Conservation (phyloP, 2,797 vertebrate species). For the Enteromius fasciolatus region DNA sequence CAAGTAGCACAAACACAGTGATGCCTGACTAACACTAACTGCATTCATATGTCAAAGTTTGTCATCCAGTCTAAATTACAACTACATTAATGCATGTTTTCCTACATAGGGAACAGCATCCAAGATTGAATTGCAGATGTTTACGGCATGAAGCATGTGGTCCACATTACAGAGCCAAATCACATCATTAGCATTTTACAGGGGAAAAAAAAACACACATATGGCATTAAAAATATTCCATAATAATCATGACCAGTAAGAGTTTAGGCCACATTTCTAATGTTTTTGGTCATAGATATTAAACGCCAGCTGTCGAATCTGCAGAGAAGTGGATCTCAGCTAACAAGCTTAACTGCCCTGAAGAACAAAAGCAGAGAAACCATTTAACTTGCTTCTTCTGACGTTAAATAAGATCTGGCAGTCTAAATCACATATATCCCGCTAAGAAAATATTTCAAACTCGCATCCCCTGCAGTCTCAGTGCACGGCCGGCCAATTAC, state of each 20-base stretch:
- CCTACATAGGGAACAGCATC: constrained; percentile 1
- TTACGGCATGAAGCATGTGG: constrained; percentile 53
- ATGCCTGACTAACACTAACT: constrained; percentile 1
- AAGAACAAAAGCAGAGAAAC: constrained; percentile 12
- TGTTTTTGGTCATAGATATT: constrained; percentile 6
- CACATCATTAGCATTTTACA: constrained; percentile 51
- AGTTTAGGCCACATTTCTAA: not conserved
- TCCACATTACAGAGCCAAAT: constrained; percentile 44
- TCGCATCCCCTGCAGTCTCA: constrained; percentile 37
- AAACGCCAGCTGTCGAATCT: constrained; percentile 9
- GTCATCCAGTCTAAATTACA: not conserved
- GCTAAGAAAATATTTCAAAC: constrained; percentile 40
- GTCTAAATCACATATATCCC: constrained; percentile 9
- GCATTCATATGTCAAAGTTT: not conserved
- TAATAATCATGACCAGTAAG: not conserved
- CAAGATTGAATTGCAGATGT: constrained; percentile 18
- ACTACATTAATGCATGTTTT: not conserved
- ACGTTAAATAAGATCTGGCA: constrained; percentile 16
- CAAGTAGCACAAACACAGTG: not conserved
- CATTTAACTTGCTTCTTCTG: constrained; percentile 4
- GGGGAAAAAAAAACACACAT: not conserved
- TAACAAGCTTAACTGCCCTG: constrained; percentile 1
- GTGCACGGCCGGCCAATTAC: constrained; percentile 60
- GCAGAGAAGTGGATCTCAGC: not conserved
- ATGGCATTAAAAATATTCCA: not conserved